These are phyloP conservation scores for Gymnarchus niloticus DNA, from an alignment of 2,113 vertebrate species.

Conservation along the genomic window DNA sequence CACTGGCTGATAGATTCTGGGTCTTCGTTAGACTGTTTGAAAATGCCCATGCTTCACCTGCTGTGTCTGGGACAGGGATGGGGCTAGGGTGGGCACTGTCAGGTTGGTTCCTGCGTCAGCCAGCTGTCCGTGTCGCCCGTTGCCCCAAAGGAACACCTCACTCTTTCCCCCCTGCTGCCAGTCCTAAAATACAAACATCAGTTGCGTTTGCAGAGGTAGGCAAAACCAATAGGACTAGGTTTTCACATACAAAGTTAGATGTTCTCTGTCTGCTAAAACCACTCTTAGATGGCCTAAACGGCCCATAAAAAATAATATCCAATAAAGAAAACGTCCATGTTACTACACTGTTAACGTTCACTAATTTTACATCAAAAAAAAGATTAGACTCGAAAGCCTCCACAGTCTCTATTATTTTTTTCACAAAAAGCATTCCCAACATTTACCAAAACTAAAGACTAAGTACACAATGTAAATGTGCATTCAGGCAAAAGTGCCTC, in stretches of 20 bases:
- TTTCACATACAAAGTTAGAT: neutral
- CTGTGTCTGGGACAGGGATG: conserved; percentile 64
- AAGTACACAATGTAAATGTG: neutral
- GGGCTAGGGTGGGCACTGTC: conserved; percentile 58
- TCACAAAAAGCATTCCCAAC: no score
- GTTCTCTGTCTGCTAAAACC: neutral
- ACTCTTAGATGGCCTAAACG: neutral
- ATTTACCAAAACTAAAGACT: neutral
- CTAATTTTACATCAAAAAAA: neutral
- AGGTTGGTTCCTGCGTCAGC: conserved; percentile 63
- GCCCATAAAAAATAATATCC: neutral
- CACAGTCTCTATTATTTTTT: neutral
- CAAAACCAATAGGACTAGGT: neutral
- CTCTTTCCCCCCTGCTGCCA: conserved; percentile 72
- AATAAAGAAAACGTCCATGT: neutral
- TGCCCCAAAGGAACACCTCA: conserved; percentile 70
- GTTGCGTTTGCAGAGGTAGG: neutral
- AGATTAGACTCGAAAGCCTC: neutral
- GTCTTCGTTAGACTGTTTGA: neutral
- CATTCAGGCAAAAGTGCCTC: neutral
- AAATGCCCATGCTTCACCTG: conserved; percentile 48
- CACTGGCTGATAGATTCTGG: neutral
- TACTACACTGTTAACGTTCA: neutral
- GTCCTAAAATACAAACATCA: conserved; percentile 49
- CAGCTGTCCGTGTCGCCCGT: conserved; percentile 67